phyloP scores from a whole-genome alignment of 2,797 vertebrate genomes.

The Manis crassicaudata region DNA sequence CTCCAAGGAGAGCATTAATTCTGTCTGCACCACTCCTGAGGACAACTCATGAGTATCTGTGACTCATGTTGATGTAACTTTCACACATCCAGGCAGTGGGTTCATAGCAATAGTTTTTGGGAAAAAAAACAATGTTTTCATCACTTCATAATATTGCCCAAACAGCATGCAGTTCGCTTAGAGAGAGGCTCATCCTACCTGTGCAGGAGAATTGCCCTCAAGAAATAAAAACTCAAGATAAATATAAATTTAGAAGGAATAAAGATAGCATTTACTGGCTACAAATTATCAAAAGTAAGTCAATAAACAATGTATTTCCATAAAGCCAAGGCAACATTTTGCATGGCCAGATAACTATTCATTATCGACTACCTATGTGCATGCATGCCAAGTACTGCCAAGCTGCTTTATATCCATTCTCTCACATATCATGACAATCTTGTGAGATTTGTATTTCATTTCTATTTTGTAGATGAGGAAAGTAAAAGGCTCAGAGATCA shows the following conservation, averaged over 20 bases:
- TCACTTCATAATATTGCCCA: not conserved
- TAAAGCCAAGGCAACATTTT: not conserved
- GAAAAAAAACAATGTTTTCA: not conserved
- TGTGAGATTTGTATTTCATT: not conserved
- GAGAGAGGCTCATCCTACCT: not conserved
- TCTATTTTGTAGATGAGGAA: not conserved
- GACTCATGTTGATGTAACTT: not conserved
- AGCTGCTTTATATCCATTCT: not conserved
- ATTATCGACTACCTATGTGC: fast-evolving
- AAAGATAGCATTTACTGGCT: not conserved
- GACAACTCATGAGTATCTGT: not conserved
- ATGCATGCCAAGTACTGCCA: fast-evolving
- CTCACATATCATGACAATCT: fast-evolving
- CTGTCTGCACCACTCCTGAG: not conserved
- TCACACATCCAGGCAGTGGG: not conserved
- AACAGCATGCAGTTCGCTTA: not conserved
- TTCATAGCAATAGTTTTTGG: not conserved
- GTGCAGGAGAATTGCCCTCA: not conserved
- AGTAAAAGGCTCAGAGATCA: not conserved
- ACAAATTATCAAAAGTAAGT: not conserved
- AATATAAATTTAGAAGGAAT: not conserved
- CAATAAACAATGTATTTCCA: not conserved
- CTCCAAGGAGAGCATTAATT: not conserved
- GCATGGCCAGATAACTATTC: not conserved
- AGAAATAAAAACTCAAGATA: not conserved